A percentile compares a stretch with the other conserved stretches of the same genome.
These are phyloP conservation scores for Apodemus agrarius DNA, from an alignment of 2,797 vertebrate genomes.

Conservation along the genomic window DNA sequence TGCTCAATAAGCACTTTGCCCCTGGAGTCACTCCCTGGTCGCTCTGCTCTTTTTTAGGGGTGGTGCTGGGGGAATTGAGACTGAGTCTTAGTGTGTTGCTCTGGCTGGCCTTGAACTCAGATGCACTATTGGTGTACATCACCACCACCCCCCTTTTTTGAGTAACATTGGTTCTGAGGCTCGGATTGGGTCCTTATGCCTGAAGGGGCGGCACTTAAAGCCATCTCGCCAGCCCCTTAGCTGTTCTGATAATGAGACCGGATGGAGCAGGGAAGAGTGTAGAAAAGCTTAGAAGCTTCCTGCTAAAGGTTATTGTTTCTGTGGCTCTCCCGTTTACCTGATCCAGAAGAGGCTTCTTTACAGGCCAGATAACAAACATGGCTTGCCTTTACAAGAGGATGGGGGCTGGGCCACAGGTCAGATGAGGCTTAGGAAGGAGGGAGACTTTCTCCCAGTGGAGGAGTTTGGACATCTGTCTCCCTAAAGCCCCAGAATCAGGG, in stretches of 20 bases:
- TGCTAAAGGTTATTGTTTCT: rapidly evolving
- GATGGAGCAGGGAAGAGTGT: rapidly evolving
- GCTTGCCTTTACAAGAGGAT: background rate
- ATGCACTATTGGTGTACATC: background rate
- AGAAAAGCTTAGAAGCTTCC: background rate
- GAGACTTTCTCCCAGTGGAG: background rate
- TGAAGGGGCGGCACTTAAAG: background rate
- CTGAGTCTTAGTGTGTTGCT: background rate
- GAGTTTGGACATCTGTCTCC: background rate
- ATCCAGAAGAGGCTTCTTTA: background rate
- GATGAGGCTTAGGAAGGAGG: background rate
- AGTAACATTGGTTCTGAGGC: background rate
- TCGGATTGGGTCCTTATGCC: background rate
- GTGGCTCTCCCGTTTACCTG: background rate
- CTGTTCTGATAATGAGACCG: background rate
- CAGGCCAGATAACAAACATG: background rate
- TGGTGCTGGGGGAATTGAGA: background rate
- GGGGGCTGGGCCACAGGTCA: rapidly evolving
- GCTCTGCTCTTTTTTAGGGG: too few species aligned
- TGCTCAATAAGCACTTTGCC: background rate
- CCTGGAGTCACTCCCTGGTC: background rate
- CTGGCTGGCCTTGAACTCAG: background rate
- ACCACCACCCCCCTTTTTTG: background rate
- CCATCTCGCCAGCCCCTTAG: background rate
- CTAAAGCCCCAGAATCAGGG: background rate